Evolutionary conservation across 2,888 invertebrate genomes (phyloP).

Genomic region (Mesorhabditis spiculigera): DNA sequence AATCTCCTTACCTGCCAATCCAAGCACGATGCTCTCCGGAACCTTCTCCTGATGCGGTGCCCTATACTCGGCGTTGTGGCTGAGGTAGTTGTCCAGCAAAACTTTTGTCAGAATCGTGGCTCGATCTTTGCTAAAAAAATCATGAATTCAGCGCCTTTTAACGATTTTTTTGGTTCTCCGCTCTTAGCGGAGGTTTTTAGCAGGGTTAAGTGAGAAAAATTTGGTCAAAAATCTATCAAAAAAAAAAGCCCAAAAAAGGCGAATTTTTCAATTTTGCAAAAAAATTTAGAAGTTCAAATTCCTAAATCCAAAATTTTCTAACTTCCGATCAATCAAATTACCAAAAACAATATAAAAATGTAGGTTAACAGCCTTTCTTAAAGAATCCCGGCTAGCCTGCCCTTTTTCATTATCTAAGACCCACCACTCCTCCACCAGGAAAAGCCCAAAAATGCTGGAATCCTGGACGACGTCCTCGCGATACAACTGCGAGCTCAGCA

Average conservation of each 20-base stretch:
- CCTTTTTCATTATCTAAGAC: neutral
- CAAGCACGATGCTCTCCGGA: constrained; percentile 80
- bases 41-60: constrained; percentile 59
- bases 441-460: constrained; percentile 59
- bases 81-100: constrained; percentile 60
- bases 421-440: constrained; percentile 56
- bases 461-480: constrained; percentile 59
- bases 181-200: too few relatives aligned
- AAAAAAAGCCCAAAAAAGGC: too few relatives aligned
- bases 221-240: too few relatives aligned
- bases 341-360: too few relatives aligned
- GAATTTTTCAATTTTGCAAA: too few relatives aligned
- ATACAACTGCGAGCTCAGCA: constrained; percentile 63
- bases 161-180: too few relatives aligned
- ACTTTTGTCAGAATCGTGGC: constrained; percentile 58
- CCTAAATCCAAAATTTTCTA: too few relatives aligned
- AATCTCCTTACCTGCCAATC: constrained; percentile 66
- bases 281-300: too few relatives aligned
- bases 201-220: constrained; percentile 55
- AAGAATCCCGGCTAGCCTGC: neutral
- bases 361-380: too few relatives aligned
- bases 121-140: constrained; percentile 11
- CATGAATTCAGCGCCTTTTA: too few relatives aligned
- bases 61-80: constrained; percentile 51
- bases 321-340: too few relatives aligned